phyloP scores from a whole-genome alignment of 2,113 vertebrate species.

The Anolis sagrei region DNA sequence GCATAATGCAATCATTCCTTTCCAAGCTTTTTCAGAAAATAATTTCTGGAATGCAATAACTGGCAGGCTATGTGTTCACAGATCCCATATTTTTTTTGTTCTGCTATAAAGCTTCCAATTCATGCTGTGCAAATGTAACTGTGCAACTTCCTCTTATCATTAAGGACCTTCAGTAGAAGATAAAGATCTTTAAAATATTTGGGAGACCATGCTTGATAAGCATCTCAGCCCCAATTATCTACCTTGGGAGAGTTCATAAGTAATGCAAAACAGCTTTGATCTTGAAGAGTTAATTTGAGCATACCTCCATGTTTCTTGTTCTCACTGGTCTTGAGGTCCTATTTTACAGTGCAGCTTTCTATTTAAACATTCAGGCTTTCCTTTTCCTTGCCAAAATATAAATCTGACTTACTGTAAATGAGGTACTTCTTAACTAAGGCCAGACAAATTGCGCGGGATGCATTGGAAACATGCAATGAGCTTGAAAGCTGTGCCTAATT shows the following conservation, averaged over 20 bases:
- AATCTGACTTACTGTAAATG: conserved; percentile 7
- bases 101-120: conserved; percentile 32
- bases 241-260: neutral
- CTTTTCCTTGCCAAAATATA: conserved; percentile 22
- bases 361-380: neutral
- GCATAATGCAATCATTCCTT: neutral
- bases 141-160: conserved; percentile 35
- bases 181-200: conserved; percentile 31
- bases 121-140: neutral
- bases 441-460: neutral
- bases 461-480: conserved; percentile 8
- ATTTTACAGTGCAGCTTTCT: conserved; percentile 8
- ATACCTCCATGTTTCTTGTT: neutral
- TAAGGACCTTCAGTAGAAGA: conserved; percentile 33
- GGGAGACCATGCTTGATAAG: neutral
- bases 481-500: neutral
- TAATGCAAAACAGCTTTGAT: neutral
- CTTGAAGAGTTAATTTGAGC: conserved; percentile 9
- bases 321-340: neutral
- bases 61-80: conserved; percentile 12
- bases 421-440: neutral
- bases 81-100: conserved; percentile 23
- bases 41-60: conserved; percentile 50
- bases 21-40: conserved; percentile 44
- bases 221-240: conserved; percentile 20